Evolutionary conservation across 2,797 vertebrate species (phyloP), one percentile per base, ranked within the genome.

Genomic region (Bucorvus abyssinicus): DNA sequence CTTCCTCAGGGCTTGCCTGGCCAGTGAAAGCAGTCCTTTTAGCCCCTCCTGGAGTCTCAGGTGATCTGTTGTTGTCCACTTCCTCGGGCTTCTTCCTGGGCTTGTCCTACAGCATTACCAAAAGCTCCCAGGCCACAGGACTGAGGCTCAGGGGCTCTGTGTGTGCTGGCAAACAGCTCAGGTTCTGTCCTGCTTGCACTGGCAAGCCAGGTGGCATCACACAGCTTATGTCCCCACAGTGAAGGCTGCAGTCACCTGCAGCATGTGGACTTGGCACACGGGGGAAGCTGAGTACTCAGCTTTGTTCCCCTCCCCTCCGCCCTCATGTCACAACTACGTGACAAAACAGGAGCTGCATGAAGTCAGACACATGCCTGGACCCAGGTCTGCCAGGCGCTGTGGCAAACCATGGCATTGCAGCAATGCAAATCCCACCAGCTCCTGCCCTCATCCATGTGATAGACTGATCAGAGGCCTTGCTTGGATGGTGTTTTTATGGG

Each of bases 261-360:
- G 40, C 50, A 68, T 4, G 2, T 19, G 60, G 68, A 40, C 65
- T 59, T 20, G 38, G 14, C 55, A 57, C 9, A 9, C 12, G 21
- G 29, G 40, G 42, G 29, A 75, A 87, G 47, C 63, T 0, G 1
- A 80, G 38, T 19, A n/a, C 27, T 22, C 30, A 0, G 0, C 34
- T 63, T 7, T 3, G n/a, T 47, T 47, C 27, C 14, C 17, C 19
- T 76, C 34, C 47, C 29, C 10, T 68, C 65, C 53, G 47, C 42
- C 30, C 26, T 68, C 65, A 10, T 13, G 44, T 34, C 55, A 40
- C 1, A 3, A 24, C 49, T 26, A 19, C 1, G 4, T 69, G 87
- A 82, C 65, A 64, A 24, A 74, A 40, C 2, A 0, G 2, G 84
- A 82, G 76, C 70, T 60, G 29, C 6, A 5, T 55, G 50, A 79